These are phyloP conservation scores for Proteles cristata DNA, from an alignment of 2,113 vertebrate species.

Conservation along the genomic window DNA sequence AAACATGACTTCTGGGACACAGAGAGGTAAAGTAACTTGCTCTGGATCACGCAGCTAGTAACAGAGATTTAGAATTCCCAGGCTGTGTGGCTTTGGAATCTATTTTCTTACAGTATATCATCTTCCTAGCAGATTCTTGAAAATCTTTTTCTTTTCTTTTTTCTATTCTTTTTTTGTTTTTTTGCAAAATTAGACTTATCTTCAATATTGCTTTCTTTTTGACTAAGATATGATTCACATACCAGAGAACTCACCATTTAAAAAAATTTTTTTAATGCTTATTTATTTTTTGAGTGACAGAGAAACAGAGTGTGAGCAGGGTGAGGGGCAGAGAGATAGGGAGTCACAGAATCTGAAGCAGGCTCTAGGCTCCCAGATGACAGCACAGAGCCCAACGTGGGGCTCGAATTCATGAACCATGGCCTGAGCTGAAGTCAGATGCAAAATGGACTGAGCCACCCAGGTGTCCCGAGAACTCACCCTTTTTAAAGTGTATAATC, in stretches of 20 bases:
- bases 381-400: too few species aligned
- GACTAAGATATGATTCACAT: neutral
- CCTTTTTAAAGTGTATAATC: neutral
- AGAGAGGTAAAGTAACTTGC: neutral
- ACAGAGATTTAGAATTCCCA: neutral
- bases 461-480: neutral
- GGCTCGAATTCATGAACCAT: too few species aligned
- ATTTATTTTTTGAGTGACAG: too few species aligned
- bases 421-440: too few species aligned
- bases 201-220: conserved; percentile 8
- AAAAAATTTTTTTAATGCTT: too few species aligned
- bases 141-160: neutral
- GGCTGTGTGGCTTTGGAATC: neutral
- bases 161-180: neutral
- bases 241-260: neutral
- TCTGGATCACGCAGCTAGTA: neutral
- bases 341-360: too few species aligned
- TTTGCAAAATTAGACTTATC: neutral
- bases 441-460: too few species aligned
- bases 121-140: neutral
- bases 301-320: too few species aligned
- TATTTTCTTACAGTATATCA: neutral
- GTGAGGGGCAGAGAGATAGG: too few species aligned
- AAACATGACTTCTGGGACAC: neutral
- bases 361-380: too few species aligned